Evolutionary conservation across 2,797 vertebrate species (phyloP).

Genomic region (Hipposideros larvatus): DNA sequence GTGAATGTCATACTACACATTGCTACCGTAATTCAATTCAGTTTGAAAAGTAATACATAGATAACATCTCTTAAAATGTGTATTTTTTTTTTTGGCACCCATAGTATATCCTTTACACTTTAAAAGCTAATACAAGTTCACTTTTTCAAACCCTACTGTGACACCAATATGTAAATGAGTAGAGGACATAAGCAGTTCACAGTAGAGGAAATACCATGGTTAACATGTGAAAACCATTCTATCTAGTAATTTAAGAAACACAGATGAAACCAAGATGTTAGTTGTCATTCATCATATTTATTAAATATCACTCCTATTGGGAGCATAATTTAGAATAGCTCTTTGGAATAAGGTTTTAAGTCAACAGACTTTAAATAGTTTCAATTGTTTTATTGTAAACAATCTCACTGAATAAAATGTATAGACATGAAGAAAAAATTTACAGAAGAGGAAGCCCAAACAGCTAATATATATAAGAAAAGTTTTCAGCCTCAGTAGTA

Average conservation of each 20-base stretch:
- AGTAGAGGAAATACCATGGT: neutral
- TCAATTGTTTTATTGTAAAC: neutral
- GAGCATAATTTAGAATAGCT: slow-evolving; percentile 40
- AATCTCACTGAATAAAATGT: neutral
- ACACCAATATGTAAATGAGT: neutral
- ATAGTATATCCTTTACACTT: neutral
- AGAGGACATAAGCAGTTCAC: neutral
- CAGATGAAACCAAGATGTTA: neutral
- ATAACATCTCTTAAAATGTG: no score
- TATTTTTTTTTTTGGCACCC: no score
- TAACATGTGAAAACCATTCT: neutral
- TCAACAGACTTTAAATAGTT: neutral
- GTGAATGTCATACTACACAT: no score
- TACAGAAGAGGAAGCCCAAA: neutral
- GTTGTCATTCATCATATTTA: slow-evolving; percentile 35
- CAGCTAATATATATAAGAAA: neutral
- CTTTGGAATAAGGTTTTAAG: slow-evolving; percentile 21
- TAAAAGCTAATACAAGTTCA: neutral
- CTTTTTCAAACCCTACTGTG: neutral
- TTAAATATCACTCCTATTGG: slow-evolving; percentile 1
- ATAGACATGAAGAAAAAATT: neutral
- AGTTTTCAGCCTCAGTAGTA: neutral
- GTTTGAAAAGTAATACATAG: no score
- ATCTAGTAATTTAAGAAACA: neutral
- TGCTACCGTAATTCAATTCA: no score